Base-by-base conservation (phyloP, 2,797 vertebrate species). In the Sebastes variabilis region DNA sequence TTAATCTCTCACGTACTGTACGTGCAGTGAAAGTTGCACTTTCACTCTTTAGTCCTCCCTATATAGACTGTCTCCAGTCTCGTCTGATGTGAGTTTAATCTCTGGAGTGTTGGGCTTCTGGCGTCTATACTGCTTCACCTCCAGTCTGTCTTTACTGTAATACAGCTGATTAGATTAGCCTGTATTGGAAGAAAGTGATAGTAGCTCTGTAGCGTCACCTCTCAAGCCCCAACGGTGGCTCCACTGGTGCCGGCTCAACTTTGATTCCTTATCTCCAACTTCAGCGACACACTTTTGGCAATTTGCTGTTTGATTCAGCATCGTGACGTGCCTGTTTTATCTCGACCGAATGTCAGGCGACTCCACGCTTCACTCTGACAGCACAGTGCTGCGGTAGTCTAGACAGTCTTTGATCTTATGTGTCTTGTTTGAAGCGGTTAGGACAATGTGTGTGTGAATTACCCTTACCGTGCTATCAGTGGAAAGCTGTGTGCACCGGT, bases 91-190 rank as follows among this genome's bases (percentile, higher is more conserved):
- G 72, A 66, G 76, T 74, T 85, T 89, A 89, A 91, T 88, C 86
- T 89, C 52, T 83, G 29, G 30, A 80, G 75, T 87, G 88, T 90
- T 82, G 86, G 87, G 65, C 86, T 65, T 84, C 86, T 93, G 90
- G 88, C 87, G 75, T 88, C 88, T 75, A 4, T 75, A 66, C 22
- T 61, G 66, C 62, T 85, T 88, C 89, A 89, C 91, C 91, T 89
- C 81, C 77, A 86, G 73, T 80, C 87, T 79, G 79, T 89, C 86
- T 83, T 84, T 83, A 90, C 72, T 80, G 81, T 88, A 84, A 85
- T 46, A 80, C 77, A 77, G 46, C 86, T 88, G 93, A 93, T 94
- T 84, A 94, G 92, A 94, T 94, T 90, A 93, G 83, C 49, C 69
- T 58, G 65, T 25, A 72, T 62, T 71, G 61, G 81, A 56, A 61